These are phyloP conservation scores for Microhierax caerulescens DNA, from an alignment of 2,797 vertebrate genomes.

Conservation along the genomic window DNA sequence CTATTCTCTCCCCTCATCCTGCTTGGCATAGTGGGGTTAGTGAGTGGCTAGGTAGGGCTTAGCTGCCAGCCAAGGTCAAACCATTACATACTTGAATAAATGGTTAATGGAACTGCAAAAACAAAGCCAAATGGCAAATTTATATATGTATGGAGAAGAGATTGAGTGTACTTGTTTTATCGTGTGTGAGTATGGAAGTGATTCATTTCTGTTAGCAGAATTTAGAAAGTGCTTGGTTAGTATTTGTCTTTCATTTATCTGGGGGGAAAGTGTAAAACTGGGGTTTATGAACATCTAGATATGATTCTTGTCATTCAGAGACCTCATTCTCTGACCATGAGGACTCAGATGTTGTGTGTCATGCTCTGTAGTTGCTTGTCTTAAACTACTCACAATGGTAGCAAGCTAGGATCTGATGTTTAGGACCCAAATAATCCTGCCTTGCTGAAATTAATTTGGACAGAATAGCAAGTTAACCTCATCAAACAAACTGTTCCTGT, in stretches of 20 bases:
- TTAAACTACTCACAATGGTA: neutral
- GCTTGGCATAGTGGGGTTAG: neutral
- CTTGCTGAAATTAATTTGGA: neutral
- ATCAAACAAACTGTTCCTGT: neutral
- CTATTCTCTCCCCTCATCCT: neutral
- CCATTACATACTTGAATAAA: neutral
- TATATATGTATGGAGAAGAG: neutral
- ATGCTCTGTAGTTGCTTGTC: neutral
- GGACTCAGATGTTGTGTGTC: neutral
- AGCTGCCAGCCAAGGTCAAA: neutral
- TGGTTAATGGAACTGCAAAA: constrained; percentile 26
- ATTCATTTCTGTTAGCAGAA: neutral
- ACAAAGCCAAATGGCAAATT: neutral
- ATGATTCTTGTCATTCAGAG: neutral
- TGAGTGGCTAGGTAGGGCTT: neutral
- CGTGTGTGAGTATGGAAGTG: neutral
- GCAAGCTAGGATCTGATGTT: neutral
- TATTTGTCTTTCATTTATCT: neutral
- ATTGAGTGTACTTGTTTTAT: neutral
- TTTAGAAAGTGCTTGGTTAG: neutral
- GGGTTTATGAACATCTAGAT: neutral
- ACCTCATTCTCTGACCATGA: neutral
- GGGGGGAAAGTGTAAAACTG: neutral
- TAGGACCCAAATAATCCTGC: neutral
- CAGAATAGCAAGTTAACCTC: neutral